Evolutionary conservation across 2,797 vertebrate genomes (phyloP), one percentile per base, ranked within the genome.

Genomic region (Melanotaenia parkinsoni): DNA sequence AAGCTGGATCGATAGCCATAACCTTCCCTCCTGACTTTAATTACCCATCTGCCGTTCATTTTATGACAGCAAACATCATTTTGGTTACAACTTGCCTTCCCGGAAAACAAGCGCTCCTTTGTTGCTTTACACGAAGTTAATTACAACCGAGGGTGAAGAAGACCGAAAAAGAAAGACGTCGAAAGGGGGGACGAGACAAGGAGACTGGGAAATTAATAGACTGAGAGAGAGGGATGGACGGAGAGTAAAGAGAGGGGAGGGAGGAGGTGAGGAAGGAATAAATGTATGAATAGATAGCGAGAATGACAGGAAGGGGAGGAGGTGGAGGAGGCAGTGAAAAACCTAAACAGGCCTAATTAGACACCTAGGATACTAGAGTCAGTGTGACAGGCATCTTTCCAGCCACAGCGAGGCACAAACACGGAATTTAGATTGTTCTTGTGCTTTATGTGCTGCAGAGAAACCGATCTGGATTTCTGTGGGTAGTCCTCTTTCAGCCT

Each of bases 351-450:
- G 76, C 93, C 93, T 86, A 87, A 87, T 87, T 81, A 88, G 86
- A 94, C 93, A 94, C 95, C 91, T 89, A 95, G 95, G 95, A 96
- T 94, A 96, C 93, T 79, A 91, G 94, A 92, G 93, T 89, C 83
- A 91, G 90, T 91, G 94, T 93, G 94, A 93, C 93, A 93, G 92
- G 94, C 93, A 92, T 95, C 94, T 91, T 86, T 64, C 63, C 93
- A 91, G 93, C 91, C 95, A 91, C 22, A 70, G 94, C 93, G 89
- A 94, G 92, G 85, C 90, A 94, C 91, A 92, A 89, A 94, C 94
- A 89, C 67, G 75, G 74, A 40, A 86, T 61, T 58, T 60, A 80
- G 74, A 80, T 58, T 35, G 73, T 74, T 60, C 14, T 70, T 24
- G 63, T 32, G 62, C 45, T 5, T 70, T 57, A 32, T 64, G 61